Conservation (phyloP, 2,113 vertebrate species). For the Antennarius striatus region DNA sequence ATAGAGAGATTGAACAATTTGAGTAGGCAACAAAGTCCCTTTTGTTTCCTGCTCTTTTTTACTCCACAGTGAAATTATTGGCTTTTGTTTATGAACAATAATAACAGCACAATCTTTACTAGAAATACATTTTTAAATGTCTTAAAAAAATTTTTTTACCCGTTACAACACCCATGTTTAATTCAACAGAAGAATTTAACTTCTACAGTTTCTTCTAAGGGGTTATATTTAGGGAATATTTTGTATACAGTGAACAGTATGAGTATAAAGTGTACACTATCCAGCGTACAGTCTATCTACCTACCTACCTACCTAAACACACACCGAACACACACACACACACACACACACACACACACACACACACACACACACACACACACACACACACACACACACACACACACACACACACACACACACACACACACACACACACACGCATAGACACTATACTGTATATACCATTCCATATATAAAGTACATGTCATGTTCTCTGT, state of each 20-base stretch:
- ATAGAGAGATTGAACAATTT: conserved; percentile 7
- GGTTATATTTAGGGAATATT: not conserved
- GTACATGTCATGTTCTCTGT: too few relatives aligned
- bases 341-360: too few relatives aligned
- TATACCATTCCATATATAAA: too few relatives aligned
- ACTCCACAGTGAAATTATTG: conserved; percentile 22
- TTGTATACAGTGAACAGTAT: not conserved
- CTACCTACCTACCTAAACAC: too few relatives aligned
- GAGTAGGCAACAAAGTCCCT: conserved; percentile 36
- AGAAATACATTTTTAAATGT: conserved; percentile 16
- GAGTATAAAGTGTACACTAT: too few relatives aligned
- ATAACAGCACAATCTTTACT: conserved; percentile 3
- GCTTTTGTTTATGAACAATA: conserved; percentile 46
- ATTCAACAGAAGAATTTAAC: not conserved
- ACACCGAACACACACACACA: too few relatives aligned
- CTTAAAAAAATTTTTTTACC: not conserved
- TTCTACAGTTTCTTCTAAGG: not conserved
- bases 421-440: too few relatives aligned
- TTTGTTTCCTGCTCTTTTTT: conserved; percentile 48
- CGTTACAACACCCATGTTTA: not conserved
- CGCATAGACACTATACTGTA: too few relatives aligned
- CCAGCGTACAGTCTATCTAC: too few relatives aligned
- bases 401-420: too few relatives aligned
- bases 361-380: too few relatives aligned
- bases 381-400: too few relatives aligned